phyloP scores from a whole-genome alignment of 2,888 invertebrate genomes.

The Cephus runcator region DNA sequence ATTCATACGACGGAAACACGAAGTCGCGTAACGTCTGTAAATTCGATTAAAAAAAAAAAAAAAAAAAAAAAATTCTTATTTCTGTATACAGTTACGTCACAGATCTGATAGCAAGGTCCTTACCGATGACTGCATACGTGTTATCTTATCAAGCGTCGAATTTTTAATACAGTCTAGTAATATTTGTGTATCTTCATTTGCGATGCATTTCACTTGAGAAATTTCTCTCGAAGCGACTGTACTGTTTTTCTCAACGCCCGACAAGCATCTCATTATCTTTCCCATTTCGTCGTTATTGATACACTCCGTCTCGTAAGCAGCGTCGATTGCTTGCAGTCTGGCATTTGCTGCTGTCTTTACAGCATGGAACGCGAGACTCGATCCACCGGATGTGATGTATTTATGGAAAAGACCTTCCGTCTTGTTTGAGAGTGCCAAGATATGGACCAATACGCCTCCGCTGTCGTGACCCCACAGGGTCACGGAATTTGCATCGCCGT shows the following conservation, averaged over 20 bases:
- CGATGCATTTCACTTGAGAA: not conserved
- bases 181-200: not conserved
- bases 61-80: not conserved
- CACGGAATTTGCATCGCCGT: conserved; percentile 48
- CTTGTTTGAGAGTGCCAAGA: conserved; percentile 44
- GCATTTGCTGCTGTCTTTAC: conserved; percentile 29
- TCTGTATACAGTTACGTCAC: not conserved
- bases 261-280: not conserved
- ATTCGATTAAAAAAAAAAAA: not conserved
- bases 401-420: conserved; percentile 54
- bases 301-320: conserved; percentile 27
- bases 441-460: conserved; percentile 42
- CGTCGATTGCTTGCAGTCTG: conserved; percentile 34
- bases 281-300: not conserved
- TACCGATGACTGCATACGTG: not conserved
- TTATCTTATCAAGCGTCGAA: not conserved
- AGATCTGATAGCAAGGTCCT: not conserved
- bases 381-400: conserved; percentile 49
- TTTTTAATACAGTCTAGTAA: not conserved
- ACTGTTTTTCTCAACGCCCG: not conserved
- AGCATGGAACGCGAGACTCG: conserved; percentile 32
- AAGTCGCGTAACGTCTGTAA: not conserved
- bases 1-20: conserved; percentile 20
- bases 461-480: conserved; percentile 51
- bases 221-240: not conserved